Evolutionary conservation across 2,797 vertebrate genomes (phyloP), one percentile per base, ranked within the genome.

Genomic region (Cottoperca gobio): DNA sequence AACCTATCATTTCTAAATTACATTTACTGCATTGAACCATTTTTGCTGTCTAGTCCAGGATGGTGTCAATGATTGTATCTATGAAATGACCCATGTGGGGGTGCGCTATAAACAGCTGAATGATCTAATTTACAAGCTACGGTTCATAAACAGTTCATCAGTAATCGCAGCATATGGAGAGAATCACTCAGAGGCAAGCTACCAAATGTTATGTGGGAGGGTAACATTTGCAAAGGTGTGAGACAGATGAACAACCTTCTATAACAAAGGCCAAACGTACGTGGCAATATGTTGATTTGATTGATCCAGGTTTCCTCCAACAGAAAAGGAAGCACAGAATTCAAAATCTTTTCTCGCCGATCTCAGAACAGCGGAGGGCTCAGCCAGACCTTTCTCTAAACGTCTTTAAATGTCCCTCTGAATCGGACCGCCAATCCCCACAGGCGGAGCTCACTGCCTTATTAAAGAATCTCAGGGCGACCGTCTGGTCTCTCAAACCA

Each of bases 61-160:
- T 54, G n/a, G 16, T 71, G 58, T 78, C 69, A 16, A 19, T 75
- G 26, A 73, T 55, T 57, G 64, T 58, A 49, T 85, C 55, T 48
- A 45, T 64, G 13, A 81, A 79, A 77, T 61, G 72, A 70, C 52
- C 77, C 77, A 23, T 61, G 68, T 14, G 28, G 17, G 3, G 17
- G 3, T 10, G 68, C 1, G 8, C 64, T 54, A 64, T 50, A 76
- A 84, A 73, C 54, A 78, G 49, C 58, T 63, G 52, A 79, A 76
- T 67, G 39, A 84, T 83, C 62, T 81, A 54, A 81, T 86, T n/a
- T 86, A 79, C 69, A 83, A 75, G 62, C 60, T 55, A 39, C 23
- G 61, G 57, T 68, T 81, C 59, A 71, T 81, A 23, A 39, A 79
- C 31, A 8, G 31, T 33, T 33, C 31, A 33, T 10, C 49, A 0